Base-by-base conservation (phyloP, 2,113 vertebrate species). In the Anseranas semipalmata region DNA sequence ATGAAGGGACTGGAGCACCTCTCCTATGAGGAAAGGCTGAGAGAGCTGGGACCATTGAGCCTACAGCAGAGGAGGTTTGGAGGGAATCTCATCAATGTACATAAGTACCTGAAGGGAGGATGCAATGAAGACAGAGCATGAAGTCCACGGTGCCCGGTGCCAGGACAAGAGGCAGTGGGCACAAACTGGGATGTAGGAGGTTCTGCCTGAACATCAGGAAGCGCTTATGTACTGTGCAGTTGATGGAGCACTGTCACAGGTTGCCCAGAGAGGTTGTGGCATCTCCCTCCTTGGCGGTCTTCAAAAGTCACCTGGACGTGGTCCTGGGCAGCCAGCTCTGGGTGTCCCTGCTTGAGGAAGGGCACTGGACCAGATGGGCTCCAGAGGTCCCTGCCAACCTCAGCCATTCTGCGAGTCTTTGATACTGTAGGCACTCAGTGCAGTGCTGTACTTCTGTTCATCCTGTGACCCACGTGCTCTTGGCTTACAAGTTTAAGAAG, bases 391-490 rank as follows among this genome's bases (percentile, higher is more conserved):
- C 60, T 63, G 24, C 37, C 37, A 18, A 27, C 24, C 60, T 63
- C 15, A 28, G 35, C 35, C 35, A 17, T 63, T 37, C 60, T 28
- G 35, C 15, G 25, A 39, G 22, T 60, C 35, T 63, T 25, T 28
- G 60, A 41, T 63, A 24, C 35, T 37, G 0, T 35, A 50, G 27
- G 27, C 46, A 55, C 53, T 72, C 3, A 4, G 17, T 68, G 24
- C 11, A 6, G 7, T 88, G 21, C n/a, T 77, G 2, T 70, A 8
- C 37, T 65, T 35, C 37, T 2, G 1, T 63, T 75, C 10, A 28
- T 39, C 32, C 85, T 6, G 1, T 8, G 27, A 43, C 45, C 66
- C 9, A 5, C 0, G 0, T 68, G 35, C 13, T 81, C 48, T 75
- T 91, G 68, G 19, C 27, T 82, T 94, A 39, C 66, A 78, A n/a